Base-by-base conservation (phyloP, 1,140 invertebrate species). In the Lethocerus indicus region DNA sequence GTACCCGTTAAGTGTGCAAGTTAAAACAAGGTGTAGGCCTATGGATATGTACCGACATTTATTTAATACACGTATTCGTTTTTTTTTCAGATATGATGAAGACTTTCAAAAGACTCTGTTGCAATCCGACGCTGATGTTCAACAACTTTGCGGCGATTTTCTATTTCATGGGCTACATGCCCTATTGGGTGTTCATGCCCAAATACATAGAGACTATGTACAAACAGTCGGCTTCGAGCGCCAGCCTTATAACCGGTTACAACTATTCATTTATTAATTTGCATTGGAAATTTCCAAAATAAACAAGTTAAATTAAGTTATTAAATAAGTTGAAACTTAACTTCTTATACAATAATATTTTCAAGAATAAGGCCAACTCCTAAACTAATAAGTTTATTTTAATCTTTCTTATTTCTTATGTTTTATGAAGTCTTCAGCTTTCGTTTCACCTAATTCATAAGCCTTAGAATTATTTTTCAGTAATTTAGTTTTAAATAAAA, bases 81-180 rank as follows among this genome's bases (percentile, higher is more conserved):
- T 39, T 45, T 45, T 41, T 53, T 55, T 46, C 62, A 47, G 64
- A 63, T 35, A 78, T 76, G 56, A 63, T 70, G 25, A 60, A 66
- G 37, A 75, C 74, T 0, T 50, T 79, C 0, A 63, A 61, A 35
- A 63, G 78, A 44, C 50, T 82, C 0, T 56, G 78, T 2, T 69
- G 58, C 24, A 81, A 79, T 50, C 73, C 68, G 56, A 68, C 76
- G 51, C 58, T 79, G 0, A 64, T 79, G 43, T 64, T 70, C 26
- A 79, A 78, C 54, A 64, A 73, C 32, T 26, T 74, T 2, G 69
- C 73, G 9, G 61, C 68, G 7, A 63, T 71, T 37, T 71, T 77
- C 47, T 63, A 61, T 37, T 57, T 60, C 40, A 47, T 60, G 20
- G 61, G 61, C 21, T 61, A 59, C 42, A 60, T 60, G 56, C 61